Conservation (phyloP, 2,113 vertebrate genomes). For the Myotis yumanensis region DNA sequence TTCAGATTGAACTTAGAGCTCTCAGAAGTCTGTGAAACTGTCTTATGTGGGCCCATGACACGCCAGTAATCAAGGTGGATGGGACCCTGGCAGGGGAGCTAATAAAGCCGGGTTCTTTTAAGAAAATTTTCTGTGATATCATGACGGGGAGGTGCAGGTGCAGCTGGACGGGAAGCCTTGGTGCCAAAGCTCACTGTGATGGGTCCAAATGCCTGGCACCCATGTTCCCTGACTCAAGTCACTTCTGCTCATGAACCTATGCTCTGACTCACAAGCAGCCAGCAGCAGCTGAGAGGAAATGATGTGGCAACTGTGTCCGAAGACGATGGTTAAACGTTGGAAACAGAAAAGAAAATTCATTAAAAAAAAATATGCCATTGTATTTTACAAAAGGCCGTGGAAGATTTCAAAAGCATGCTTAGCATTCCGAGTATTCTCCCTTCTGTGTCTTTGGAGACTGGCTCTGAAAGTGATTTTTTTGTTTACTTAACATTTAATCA, state of each 20-base stretch:
- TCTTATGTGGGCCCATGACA: neutral
- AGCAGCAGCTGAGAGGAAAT: conserved; percentile 72
- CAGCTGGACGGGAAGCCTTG: conserved; percentile 66
- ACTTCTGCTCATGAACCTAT: conserved; percentile 62
- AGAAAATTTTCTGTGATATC: conserved; percentile 69
- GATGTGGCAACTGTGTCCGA: conserved; percentile 68
- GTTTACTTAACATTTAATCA: conserved; percentile 76
- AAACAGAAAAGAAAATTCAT: conserved; percentile 56
- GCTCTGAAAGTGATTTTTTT: conserved; percentile 59
- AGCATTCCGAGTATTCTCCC: conserved; percentile 70
- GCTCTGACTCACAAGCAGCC: conserved; percentile 64
- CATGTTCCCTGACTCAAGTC: conserved; percentile 43
- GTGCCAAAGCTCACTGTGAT: conserved; percentile 50
- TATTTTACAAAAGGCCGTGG: conserved; percentile 51
- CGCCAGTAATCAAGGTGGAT: neutral
- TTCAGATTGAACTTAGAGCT: conserved; percentile 48
- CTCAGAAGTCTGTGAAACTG: conserved; percentile 36
- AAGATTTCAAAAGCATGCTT: conserved; percentile 57
- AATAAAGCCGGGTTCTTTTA: conserved; percentile 49
- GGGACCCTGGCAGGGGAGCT: neutral
- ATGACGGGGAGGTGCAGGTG: conserved; percentile 57
- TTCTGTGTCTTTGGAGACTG: conserved; percentile 69
- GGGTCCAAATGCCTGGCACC: conserved; percentile 32
- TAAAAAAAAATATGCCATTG: conserved; percentile 42
- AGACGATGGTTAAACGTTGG: conserved; percentile 52